Percentiles rank a stretch among this genome's conserved stretches.
phyloP scores from a whole-genome alignment of 2,888 invertebrate species.

The Dilophus febrilis region DNA sequence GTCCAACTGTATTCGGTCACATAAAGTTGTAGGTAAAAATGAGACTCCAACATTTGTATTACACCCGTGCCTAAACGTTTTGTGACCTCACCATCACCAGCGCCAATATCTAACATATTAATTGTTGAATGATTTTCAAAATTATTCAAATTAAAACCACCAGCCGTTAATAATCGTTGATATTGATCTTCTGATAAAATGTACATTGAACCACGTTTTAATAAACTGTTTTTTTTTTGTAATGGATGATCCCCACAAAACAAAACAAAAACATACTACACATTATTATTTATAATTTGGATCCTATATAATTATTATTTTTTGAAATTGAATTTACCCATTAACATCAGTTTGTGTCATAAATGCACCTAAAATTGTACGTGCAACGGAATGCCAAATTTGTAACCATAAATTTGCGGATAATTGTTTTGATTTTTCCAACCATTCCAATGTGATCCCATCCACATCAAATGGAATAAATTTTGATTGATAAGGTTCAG shows the following conservation, averaged over 20 bases:
- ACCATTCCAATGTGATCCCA: slow-evolving; percentile 23
- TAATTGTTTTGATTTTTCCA: slow-evolving; percentile 23
- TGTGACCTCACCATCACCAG: slow-evolving; percentile 92
- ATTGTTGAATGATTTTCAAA: slow-evolving; percentile 19
- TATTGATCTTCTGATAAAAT: slow-evolving; percentile 78
- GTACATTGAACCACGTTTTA: slow-evolving; percentile 93
- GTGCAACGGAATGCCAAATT: slow-evolving; percentile 75
- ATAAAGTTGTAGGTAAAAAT: slow-evolving; percentile 49
- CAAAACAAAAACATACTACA: not conserved
- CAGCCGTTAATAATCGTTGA: slow-evolving; percentile 24
- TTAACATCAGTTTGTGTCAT: slow-evolving; percentile 92
- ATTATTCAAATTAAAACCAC: slow-evolving; percentile 19
- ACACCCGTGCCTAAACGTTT: slow-evolving; percentile 50
- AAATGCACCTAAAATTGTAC: slow-evolving; percentile 71
- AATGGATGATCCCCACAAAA: too few species aligned
- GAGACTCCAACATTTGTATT: slow-evolving; percentile 64
- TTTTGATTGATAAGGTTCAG: slow-evolving; percentile 22
- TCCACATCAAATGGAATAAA: slow-evolving; percentile 25
- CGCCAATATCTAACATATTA: slow-evolving; percentile 71
- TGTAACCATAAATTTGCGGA: slow-evolving; percentile 54
- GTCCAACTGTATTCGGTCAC: slow-evolving; percentile 83
- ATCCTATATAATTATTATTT: not conserved
- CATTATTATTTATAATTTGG: not conserved
- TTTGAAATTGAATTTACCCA: slow-evolving; percentile 39
- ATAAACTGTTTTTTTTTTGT: slow-evolving; percentile 17